Percentiles rank a stretch among this genome's conserved stretches.
phyloP scores from a whole-genome alignment of 2,113 vertebrate species.

The Urocolius indicus region DNA sequence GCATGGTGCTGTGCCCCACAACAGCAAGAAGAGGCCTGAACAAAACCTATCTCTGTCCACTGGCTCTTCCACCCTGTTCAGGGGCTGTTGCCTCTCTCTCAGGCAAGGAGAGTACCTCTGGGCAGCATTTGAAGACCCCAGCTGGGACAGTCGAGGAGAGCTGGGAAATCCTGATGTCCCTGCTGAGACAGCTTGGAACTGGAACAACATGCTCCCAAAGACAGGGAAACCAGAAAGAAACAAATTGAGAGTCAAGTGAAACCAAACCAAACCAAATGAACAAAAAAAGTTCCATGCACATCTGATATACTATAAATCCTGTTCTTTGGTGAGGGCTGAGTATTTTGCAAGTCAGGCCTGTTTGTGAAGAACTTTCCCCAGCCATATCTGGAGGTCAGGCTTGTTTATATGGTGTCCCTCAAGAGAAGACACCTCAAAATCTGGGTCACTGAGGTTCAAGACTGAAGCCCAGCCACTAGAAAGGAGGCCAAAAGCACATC shows the following conservation, averaged over 20 bases:
- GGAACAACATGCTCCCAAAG: background rate
- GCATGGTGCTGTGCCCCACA: fast-evolving
- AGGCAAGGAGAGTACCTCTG: background rate
- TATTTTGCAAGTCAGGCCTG: background rate
- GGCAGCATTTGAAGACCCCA: background rate
- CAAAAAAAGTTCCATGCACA: background rate
- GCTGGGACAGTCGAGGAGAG: background rate
- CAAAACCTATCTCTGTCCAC: background rate
- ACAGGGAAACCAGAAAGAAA: background rate
- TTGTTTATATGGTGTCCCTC: background rate
- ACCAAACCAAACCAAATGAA: background rate
- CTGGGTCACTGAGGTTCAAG: background rate
- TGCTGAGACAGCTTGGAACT: background rate
- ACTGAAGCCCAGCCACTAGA: background rate
- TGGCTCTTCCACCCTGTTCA: background rate
- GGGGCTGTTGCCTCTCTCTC: background rate
- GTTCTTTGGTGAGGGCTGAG: background rate
- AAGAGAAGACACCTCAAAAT: background rate
- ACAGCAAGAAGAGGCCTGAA: background rate
- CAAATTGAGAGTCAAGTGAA: background rate
- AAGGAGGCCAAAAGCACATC: background rate
- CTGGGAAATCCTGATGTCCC: background rate
- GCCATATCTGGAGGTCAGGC: background rate
- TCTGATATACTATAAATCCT: background rate
- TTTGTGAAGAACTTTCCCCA: background rate